Evolutionary conservation across 2,888 invertebrate species (phyloP).

Genomic region (Tipula lateralis): DNA sequence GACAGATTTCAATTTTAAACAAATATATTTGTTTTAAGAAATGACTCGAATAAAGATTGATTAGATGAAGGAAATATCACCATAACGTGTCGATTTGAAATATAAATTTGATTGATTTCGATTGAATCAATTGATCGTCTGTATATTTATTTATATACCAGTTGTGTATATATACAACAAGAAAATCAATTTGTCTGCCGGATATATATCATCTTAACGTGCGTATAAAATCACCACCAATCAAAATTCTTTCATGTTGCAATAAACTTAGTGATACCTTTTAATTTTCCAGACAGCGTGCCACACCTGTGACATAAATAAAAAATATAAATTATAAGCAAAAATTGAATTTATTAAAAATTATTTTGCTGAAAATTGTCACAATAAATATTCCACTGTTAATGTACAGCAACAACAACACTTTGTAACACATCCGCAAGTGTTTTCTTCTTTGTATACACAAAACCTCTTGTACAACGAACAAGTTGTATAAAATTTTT

Average conservation of each 20-base stretch:
- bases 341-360: constrained; percentile 13
- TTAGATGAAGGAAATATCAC: constrained; percentile 11
- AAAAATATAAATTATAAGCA: not conserved
- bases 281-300: not conserved
- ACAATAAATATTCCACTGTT: not conserved
- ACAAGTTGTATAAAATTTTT: no score
- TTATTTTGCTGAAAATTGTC: not conserved
- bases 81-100: not conserved
- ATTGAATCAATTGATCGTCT: not conserved
- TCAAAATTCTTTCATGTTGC: not conserved
- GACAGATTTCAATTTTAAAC: not conserved
- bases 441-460: not conserved
- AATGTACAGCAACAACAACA: not conserved
- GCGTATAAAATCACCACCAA: not conserved
- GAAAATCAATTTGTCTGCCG: not conserved
- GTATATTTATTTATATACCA: not conserved
- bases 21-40: not conserved
- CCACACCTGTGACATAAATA: not conserved
- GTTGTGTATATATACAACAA: not conserved
- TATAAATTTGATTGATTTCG: not conserved
- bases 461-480: not conserved
- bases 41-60: not conserved
- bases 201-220: not conserved
- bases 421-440: not conserved
- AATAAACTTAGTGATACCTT: not conserved